These are phyloP conservation scores for Echiichthys vipera DNA, from an alignment of 2,797 vertebrate genomes.

Conservation along the genomic window DNA sequence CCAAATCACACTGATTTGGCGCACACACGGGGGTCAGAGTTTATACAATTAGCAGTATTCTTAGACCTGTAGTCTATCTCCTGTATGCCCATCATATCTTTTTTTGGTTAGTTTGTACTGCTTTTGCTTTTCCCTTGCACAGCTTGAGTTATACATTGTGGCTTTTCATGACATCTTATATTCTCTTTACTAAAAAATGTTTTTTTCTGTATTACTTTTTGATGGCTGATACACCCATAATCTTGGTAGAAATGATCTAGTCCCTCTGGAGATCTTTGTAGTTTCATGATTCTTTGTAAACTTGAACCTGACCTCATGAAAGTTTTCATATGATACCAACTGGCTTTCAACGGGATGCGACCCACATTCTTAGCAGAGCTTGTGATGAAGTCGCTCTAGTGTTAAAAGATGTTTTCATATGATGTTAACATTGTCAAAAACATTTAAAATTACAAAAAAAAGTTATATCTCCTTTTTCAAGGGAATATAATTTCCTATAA, in stretches of 20 bases:
- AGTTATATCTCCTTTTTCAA: constrained; percentile 10
- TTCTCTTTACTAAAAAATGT: not conserved
- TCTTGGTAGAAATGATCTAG: not conserved
- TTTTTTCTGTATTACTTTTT: not conserved
- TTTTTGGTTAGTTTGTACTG: not conserved
- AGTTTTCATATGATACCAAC: constrained; percentile 6
- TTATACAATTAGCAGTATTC: not conserved
- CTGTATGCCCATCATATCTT: not conserved
- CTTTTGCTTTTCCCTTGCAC: constrained; percentile 4
- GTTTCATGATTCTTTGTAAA: constrained; percentile 1
- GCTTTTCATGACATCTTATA: not conserved
- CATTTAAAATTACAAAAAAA: constrained; percentile 14
- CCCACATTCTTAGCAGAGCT: constrained; percentile 38
- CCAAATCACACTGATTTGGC: constrained; percentile 20
- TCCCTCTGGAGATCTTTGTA: not conserved
- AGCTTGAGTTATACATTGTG: not conserved
- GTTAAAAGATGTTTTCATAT: constrained; percentile 43
- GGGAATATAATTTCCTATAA: constrained; percentile 2
- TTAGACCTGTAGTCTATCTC: not conserved
- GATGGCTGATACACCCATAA: not conserved
- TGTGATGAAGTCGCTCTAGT: constrained; percentile 31
- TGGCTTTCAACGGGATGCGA: not conserved
- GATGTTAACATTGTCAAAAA: constrained; percentile 18
- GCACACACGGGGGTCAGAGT: constrained; percentile 33
- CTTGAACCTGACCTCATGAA: not conserved